Base-by-base conservation (phyloP, 2,888 invertebrate genomes). In the Acanthosoma haemorrhoidale region DNA sequence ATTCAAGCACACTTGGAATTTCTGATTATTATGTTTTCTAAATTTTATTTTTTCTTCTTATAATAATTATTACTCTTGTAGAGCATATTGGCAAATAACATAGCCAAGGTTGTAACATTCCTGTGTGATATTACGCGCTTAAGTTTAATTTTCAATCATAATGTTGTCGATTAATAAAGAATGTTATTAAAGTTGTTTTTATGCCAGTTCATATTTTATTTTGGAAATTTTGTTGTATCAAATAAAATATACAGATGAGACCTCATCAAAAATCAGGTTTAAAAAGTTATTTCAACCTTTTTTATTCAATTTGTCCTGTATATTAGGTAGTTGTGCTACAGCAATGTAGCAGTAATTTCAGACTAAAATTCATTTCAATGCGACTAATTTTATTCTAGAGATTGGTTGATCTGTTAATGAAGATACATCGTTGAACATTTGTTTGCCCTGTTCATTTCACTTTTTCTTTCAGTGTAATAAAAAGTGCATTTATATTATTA, bases 161-260 rank as follows among this genome's bases (percentile, higher is more conserved):
- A 15, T 51, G 31, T 67, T 29, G 43, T 34, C 25, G 18, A 51
- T 67, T 38, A 67, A 57, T 67, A 51, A 67, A 57, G 41, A 21
- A 67, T 67, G 67, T 67, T 67, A 67, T 57, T 64, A 34, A 67
- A 39, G 36, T 67, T 67, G 67, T 67, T 67, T 67, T 51, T 67
- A 51, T 67, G 43, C 32, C 57, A 67, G 67, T 43, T 51, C 67
- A 51, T 67, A 51, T 67, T 67, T 51, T 67, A 51, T 67, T 67
- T 63, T 29, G 39, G 39, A 57, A 51, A 34, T 51, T 67, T 18
- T 67, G 43, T 43, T 31, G 31, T 67, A 67, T 67, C 51, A 43
- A 51, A 51, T 34, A 51, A 67, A 67, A 51, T 51, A 67, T 31
- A 51, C 67, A 21, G 36, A 67, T 34, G 43, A 67, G 51, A n/a